phyloP scores from a whole-genome alignment of 2,113 vertebrate species.

The Burhinus bistriatus region DNA sequence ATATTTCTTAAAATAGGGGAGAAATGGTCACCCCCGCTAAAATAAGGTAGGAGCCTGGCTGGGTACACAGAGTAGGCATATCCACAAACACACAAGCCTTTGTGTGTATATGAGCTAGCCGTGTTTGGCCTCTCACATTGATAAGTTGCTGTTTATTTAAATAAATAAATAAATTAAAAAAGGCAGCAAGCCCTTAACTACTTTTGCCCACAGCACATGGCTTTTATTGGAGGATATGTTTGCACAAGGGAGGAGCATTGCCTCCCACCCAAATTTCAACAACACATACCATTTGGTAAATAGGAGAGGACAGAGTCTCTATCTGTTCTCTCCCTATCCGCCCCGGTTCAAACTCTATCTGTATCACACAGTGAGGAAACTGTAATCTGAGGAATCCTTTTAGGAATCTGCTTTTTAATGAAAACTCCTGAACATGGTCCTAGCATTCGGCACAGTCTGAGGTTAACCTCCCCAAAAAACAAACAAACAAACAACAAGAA shows the following conservation, averaged over 20 bases:
- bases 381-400: not conserved
- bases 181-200: not conserved
- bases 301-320: not conserved
- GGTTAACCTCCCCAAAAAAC: not conserved
- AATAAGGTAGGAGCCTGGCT: not conserved
- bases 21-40: not conserved
- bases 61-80: not conserved
- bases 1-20: not conserved
- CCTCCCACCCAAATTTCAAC: not conserved
- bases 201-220: not conserved
- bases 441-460: not conserved
- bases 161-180: not conserved
- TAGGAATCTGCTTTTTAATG: not conserved
- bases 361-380: not conserved
- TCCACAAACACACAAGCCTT: not conserved
- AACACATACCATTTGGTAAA: not conserved
- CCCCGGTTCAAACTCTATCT: not conserved
- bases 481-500: not conserved
- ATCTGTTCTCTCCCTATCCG: not conserved
- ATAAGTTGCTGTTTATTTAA: not conserved
- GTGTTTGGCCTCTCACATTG: not conserved
- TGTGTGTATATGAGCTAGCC: not conserved
- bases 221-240: constrained; percentile 2
- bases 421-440: not conserved
- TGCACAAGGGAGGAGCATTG: not conserved